Base-by-base conservation (phyloP, 2,888 invertebrate genomes). In the Phortica okadai region DNA sequence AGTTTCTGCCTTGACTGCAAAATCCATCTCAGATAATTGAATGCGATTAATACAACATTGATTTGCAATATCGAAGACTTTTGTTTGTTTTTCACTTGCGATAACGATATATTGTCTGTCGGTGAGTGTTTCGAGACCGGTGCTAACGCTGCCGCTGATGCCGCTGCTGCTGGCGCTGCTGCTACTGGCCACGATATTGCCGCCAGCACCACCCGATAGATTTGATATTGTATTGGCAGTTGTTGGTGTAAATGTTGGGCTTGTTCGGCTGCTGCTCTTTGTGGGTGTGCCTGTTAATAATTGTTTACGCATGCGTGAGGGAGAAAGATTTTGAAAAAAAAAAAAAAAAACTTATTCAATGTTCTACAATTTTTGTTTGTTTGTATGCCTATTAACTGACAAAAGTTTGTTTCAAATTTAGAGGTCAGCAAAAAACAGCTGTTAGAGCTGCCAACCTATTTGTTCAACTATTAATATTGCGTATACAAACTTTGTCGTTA, bases 41-140 rank as follows among this genome's bases (percentile, higher is more conserved):
- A 97, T 96, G 87, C 97, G 94, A 92, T 97, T 98, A 85, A 97
- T 95, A 93, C 97, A 98, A 91, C 96, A 97, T 92, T 98, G 98
- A 86, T 98, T 97, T 82, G 98, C 98, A 90, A 98, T 94, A 82
- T 97, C 97, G 82, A 98, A 96, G 81, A 98, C 97, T 87, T 97
- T 94, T 80, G 97, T 97, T 93, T 98, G 97, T 92, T 98, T 98
- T 93, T 99, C 98, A 78, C 98, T 98, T 81, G 96, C 96, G 84
- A 99, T 94, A 74, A 98, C 97, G 82, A 97, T 96, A 92, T 97
- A 98, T 94, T 98, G 98, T 82, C 97, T 93, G 92, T 98, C 98
- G 87, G 94, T 94, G 87, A 93, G 90, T 81, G 88, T 89, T 82
- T 91, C 91, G 80, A 90, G 86, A 81, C 91, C 85, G 90, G 90